These are phyloP conservation scores for Chitala chitala DNA, from an alignment of 2,113 vertebrate genomes.

Conservation along the genomic window DNA sequence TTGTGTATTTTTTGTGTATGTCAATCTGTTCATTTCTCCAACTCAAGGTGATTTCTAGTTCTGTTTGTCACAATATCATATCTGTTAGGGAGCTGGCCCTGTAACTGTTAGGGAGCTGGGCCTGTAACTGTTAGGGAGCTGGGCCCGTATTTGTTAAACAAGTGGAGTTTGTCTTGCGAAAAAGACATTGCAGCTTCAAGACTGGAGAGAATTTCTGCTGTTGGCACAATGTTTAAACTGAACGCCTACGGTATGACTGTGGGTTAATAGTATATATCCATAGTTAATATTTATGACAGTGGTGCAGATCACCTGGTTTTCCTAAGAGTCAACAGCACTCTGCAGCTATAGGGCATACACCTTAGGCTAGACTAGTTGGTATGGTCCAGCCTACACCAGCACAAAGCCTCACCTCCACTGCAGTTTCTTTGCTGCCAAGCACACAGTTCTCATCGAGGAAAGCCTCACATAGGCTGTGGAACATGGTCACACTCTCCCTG, in stretches of 20 bases:
- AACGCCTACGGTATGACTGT: no score
- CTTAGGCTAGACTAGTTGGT: background rate
- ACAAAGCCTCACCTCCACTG: conserved; percentile 61
- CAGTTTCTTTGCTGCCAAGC: conserved; percentile 68
- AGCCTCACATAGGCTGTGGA: conserved; percentile 73
- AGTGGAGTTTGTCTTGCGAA: background rate
- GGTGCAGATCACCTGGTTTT: background rate
- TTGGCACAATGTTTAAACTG: background rate
- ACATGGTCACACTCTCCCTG: conserved; percentile 66
- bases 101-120: no score
- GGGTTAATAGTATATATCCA: background rate
- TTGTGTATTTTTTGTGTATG: no score
- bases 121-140: no score
- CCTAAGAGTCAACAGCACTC: no score
- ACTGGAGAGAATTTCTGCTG: background rate
- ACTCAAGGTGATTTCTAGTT: no score
- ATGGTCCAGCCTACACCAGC: background rate
- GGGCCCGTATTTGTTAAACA: no score
- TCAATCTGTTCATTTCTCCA: no score
- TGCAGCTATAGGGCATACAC: background rate
- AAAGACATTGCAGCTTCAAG: background rate
- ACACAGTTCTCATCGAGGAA: conserved; percentile 83
- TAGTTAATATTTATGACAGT: background rate
- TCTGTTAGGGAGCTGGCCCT: no score
- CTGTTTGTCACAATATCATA: no score